Evolutionary conservation across 2,113 vertebrate genomes (phyloP), one percentile per base, ranked within the genome.

Genomic region (Condylura cristata): DNA sequence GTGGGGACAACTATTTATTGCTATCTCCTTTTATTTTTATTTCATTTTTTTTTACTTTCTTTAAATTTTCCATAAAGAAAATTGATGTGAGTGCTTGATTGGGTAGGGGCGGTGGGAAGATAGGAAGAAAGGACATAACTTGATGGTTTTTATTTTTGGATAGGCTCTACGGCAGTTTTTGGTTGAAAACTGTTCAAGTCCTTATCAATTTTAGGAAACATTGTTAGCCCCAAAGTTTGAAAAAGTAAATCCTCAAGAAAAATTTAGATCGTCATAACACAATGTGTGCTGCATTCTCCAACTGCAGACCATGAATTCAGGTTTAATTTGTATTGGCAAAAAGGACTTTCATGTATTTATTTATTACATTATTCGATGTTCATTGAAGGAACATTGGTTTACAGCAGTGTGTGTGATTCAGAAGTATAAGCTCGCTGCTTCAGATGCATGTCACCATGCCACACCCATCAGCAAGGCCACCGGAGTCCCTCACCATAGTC

Each of bases 11-110:
- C 34, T 87, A 95, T 78, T 85, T 70, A 68, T 95, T 88, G 1
- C 37, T 85, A 58, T 78, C 85, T 93, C 12, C 44, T 90, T 94
- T 94, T 58, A 86, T 65, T 51, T 24, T 85, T 76, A 86, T 65
- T 51, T 24, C 82, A 72, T 92, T 95, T 86, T 65, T 88, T 87
- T 95, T 89, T 70, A 51, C 7, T 58, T 88, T 76, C 61, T 83
- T 30, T 26, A 79, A 75, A 95, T 20, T 92, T 88, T 92, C 44
- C 56, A 48, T 56, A 51, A 28, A 66, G 63, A 86, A 96, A 89
- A 12, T 90, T 86, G 65, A 61, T 88, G 24, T 75, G 56, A 93
- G 17, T 53, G 34, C 28, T 66, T 58, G 5, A 89, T 70, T 95
- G 32, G 20, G 22, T 8, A n/a, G 4, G 39, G 30, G 28, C 48